phyloP scores from a whole-genome alignment of 2,113 vertebrate genomes.

The Montifringilla adamsi region DNA sequence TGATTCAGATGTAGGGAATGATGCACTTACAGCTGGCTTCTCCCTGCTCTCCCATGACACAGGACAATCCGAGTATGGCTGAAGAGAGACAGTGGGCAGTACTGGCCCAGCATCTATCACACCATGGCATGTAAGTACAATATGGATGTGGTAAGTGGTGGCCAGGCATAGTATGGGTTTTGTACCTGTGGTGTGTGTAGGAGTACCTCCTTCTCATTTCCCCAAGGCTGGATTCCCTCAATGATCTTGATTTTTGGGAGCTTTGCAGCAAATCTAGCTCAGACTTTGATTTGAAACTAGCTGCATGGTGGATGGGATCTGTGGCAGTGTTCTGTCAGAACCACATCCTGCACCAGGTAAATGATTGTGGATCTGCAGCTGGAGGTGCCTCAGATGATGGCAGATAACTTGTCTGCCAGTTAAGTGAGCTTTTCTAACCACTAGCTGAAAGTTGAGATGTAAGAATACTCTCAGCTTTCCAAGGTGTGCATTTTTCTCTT shows the following conservation, averaged over 20 bases:
- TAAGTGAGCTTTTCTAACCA: not conserved
- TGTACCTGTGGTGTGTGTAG: not conserved
- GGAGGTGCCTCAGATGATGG: not conserved
- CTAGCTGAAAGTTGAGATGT: not conserved
- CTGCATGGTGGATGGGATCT: not conserved
- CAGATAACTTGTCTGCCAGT: not conserved
- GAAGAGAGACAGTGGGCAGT: constrained; percentile 95
- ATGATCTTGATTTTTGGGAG: not conserved
- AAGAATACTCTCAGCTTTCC: not conserved
- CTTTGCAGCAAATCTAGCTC: not conserved
- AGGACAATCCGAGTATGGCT: constrained; percentile 95
- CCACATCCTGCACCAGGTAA: not conserved
- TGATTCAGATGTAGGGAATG: not conserved
- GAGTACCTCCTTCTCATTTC: not conserved
- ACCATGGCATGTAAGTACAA: constrained; percentile 88
- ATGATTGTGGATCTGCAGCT: not conserved
- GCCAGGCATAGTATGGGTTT: not conserved
- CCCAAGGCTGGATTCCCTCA: not conserved
- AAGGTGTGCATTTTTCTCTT: not conserved
- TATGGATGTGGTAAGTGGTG: not conserved
- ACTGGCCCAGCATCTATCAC: constrained; percentile 96
- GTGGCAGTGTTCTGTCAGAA: not conserved
- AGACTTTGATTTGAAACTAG: not conserved
- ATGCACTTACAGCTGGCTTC: not conserved
- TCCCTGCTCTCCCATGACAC: not conserved